Conservation (phyloP, 2,888 invertebrate species). For the Napeogenes sylphis region DNA sequence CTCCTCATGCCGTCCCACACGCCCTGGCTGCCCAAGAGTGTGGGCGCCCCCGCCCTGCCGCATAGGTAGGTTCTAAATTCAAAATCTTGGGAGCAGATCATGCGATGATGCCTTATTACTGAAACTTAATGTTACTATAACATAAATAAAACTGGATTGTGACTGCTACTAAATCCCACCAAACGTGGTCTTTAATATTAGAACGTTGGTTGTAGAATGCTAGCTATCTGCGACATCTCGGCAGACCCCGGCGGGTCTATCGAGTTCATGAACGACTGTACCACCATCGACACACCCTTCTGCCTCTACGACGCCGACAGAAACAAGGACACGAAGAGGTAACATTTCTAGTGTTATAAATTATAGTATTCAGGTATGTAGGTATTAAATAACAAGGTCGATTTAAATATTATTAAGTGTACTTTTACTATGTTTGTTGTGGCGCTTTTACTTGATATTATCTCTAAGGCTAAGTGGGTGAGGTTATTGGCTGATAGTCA, state of each 20-base stretch:
- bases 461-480: not conserved
- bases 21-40: slow-evolving; percentile 94
- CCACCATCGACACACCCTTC: slow-evolving; percentile 99
- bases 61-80: slow-evolving; percentile 72
- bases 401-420: no score
- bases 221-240: slow-evolving; percentile 98
- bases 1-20: slow-evolving; percentile 91
- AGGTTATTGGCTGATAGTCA: slow-evolving; percentile 12
- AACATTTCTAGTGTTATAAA: not conserved
- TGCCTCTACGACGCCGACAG: slow-evolving; percentile 99
- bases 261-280: slow-evolving; percentile 99
- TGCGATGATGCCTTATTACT: no score
- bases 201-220: slow-evolving; percentile 77
- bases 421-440: no score
- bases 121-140: not conserved
- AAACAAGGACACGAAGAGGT: slow-evolving; percentile 96
- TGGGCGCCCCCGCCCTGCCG: slow-evolving; percentile 91
- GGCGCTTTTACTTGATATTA: not conserved
- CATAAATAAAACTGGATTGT: no score
- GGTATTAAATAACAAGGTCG: not conserved
- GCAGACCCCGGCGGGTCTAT: slow-evolving; percentile 99
- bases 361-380: no score
- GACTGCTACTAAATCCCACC: no score
- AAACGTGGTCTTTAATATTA: no score
- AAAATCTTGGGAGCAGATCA: no score